Percentiles rank a stretch among this genome's conserved stretches.
phyloP scores from a whole-genome alignment of 2,888 invertebrate genomes.

The Gnatocerus cornutus region DNA sequence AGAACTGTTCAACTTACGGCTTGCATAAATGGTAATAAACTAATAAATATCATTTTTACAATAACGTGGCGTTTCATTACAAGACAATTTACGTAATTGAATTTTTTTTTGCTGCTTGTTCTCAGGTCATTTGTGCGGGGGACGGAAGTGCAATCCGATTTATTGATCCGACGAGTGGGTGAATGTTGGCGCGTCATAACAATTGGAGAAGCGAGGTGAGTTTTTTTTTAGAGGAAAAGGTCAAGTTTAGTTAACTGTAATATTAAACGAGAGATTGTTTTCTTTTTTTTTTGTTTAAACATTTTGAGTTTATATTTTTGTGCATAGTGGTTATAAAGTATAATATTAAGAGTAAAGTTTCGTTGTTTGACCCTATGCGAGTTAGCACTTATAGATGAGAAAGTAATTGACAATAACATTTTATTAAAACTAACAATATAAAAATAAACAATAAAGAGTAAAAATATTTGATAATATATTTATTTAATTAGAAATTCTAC shows the following conservation, averaged over 20 bases:
- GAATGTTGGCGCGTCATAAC: not conserved
- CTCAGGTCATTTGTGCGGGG: too few relatives aligned
- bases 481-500: slow-evolving; percentile 69
- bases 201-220: too few relatives aligned
- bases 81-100: too few relatives aligned
- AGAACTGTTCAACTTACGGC: slow-evolving; percentile 35
- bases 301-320: too few relatives aligned
- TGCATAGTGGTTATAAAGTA: too few relatives aligned
- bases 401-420: slow-evolving; percentile 11
- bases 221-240: too few relatives aligned
- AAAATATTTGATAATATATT: slow-evolving; percentile 60
- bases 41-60: slow-evolving; percentile 37
- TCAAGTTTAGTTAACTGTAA: too few relatives aligned
- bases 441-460: slow-evolving; percentile 20
- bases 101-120: too few relatives aligned
- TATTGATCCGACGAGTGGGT: slow-evolving; percentile 5
- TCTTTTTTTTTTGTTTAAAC: too few relatives aligned
- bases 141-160: too few relatives aligned
- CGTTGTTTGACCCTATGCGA: slow-evolving; percentile 1
- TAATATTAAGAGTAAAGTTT: too few relatives aligned
- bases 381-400: slow-evolving; percentile 3
- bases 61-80: not conserved
- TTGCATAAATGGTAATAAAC: slow-evolving; percentile 31
- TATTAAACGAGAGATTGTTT: too few relatives aligned
- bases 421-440: slow-evolving; percentile 30